Evolutionary conservation across 2,888 invertebrate species (phyloP).

Genomic region (Hetaerina titia): DNA sequence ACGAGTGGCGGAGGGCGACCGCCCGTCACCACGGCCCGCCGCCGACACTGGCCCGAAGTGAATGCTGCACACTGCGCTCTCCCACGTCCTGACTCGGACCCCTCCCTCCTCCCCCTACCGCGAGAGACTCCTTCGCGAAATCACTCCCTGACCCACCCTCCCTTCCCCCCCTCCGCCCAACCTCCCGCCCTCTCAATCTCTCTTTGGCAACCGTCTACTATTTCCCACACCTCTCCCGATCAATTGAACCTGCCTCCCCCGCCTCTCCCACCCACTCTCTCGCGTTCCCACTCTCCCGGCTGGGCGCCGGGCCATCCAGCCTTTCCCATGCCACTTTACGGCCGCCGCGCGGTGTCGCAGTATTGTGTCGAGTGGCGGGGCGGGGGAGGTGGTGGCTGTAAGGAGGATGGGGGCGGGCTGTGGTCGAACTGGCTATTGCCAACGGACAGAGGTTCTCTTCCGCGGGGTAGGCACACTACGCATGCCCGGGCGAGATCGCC

Average conservation of each 20-base stretch:
- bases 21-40: not conserved
- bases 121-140: not conserved
- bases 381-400: not conserved
- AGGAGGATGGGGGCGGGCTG: not conserved
- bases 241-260: not conserved
- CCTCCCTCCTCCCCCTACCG: not conserved
- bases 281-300: not conserved
- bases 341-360: not conserved
- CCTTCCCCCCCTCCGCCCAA: not conserved
- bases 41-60: not conserved
- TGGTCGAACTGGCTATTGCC: not conserved
- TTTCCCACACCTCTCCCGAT: conserved; percentile 35
- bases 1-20: not conserved
- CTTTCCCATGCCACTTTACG: conserved; percentile 58
- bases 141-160: not conserved
- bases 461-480: not conserved
- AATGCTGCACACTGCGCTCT: not conserved
- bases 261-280: not conserved
- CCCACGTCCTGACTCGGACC: not conserved
- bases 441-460: not conserved
- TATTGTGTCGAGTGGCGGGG: not conserved
- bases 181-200: not conserved
- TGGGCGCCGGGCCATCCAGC: conserved; percentile 44
- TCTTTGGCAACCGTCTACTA: conserved; percentile 23
- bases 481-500: no score